phyloP scores from a whole-genome alignment of 2,797 vertebrate genomes.

The Neopelma chrysocephalum region DNA sequence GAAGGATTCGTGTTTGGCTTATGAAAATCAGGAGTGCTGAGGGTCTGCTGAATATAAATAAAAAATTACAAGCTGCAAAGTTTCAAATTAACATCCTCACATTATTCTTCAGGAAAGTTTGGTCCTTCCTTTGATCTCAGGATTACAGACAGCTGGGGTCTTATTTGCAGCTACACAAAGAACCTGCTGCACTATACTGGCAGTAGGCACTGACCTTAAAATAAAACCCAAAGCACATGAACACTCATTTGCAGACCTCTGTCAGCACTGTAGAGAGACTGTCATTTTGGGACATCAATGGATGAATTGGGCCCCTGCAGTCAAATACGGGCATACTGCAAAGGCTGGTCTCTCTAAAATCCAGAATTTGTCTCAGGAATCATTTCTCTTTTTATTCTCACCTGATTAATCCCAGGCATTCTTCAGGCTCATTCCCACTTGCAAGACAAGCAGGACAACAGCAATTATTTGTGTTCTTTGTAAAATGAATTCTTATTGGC shows the following conservation, averaged over 20 bases:
- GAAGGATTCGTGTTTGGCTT: not conserved
- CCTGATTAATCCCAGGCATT: not conserved
- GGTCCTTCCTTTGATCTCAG: not conserved
- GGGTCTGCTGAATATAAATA: constrained; percentile 4
- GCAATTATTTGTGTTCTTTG: not conserved
- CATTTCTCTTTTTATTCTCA: not conserved
- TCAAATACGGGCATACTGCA: not conserved
- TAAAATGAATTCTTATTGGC: not conserved
- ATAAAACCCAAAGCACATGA: not conserved
- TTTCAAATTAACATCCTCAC: constrained; percentile 25
- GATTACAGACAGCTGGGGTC: not conserved
- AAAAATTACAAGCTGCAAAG: constrained; percentile 1
- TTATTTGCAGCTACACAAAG: not conserved
- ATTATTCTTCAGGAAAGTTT: not conserved
- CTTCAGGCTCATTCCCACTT: not conserved
- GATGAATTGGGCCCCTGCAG: not conserved
- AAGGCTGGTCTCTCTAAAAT: not conserved
- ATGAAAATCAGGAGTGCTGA: not conserved
- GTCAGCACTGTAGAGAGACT: not conserved
- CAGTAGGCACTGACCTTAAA: not conserved
- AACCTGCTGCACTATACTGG: not conserved
- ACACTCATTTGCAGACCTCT: not conserved
- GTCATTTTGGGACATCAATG: not conserved
- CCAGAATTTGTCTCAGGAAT: not conserved
- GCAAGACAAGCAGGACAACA: not conserved